Evolutionary conservation across 2,888 invertebrate genomes (phyloP).

Genomic region (Synergus itoensis): DNA sequence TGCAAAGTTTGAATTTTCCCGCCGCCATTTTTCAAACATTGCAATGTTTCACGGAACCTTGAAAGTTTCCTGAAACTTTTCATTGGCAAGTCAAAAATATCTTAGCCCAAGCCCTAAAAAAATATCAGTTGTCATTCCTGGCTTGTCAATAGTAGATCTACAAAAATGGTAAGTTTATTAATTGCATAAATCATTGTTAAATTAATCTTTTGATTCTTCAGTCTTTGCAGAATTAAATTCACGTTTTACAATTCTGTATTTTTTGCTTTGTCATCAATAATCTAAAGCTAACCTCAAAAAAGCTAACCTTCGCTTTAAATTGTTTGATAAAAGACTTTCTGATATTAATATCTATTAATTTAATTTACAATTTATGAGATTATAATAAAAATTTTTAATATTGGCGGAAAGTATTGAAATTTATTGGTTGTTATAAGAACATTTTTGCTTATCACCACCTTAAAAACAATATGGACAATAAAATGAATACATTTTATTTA

Average conservation of each 20-base stretch:
- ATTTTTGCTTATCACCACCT: slow-evolving; percentile 12
- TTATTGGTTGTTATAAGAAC: background rate
- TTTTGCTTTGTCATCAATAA: background rate
- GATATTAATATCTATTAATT: background rate
- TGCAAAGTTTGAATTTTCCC: too few relatives aligned
- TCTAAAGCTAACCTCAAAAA: slow-evolving; percentile 8
- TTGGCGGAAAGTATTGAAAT: background rate
- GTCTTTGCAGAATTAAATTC: background rate
- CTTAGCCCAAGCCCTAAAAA: too few relatives aligned
- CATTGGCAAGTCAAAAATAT: too few relatives aligned
- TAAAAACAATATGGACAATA: background rate
- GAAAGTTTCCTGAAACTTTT: too few relatives aligned
- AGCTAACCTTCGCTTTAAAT: background rate
- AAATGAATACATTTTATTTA: background rate
- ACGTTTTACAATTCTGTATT: background rate
- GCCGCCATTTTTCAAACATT: too few relatives aligned
- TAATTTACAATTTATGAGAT: background rate
- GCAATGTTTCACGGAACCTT: too few relatives aligned
- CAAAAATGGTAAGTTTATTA: slow-evolving; percentile 21
- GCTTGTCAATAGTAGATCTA: slow-evolving; percentile 8
- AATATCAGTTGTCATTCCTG: slow-evolving; percentile 1
- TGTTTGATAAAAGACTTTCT: background rate
- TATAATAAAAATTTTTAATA: background rate
- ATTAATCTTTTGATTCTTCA: background rate
- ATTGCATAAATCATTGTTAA: background rate